Evolutionary conservation across 2,113 vertebrate genomes (phyloP).

Genomic region (Tamias sibiricus): DNA sequence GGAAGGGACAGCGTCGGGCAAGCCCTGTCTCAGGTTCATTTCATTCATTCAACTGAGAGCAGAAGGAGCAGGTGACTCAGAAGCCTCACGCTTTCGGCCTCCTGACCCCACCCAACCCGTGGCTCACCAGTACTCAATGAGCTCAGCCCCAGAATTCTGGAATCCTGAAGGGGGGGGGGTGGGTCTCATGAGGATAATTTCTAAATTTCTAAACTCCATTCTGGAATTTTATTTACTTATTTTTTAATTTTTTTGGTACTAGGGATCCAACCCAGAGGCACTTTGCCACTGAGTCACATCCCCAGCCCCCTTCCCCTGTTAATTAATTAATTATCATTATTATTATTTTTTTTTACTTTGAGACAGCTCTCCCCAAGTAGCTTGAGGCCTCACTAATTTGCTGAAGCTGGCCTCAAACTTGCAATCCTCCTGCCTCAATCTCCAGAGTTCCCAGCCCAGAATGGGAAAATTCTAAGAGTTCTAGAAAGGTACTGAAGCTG

Average conservation of each 20-base stretch:
- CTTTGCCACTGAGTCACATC: no score
- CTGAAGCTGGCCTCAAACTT: no score
- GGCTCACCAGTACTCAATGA: background rate
- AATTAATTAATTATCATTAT: no score
- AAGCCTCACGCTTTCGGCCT: background rate
- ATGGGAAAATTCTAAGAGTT: background rate
- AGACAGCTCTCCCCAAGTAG: no score
- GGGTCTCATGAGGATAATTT: background rate
- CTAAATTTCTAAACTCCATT: background rate
- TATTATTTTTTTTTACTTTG: no score
- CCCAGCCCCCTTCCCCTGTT: no score
- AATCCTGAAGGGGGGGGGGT: background rate
- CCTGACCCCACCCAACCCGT: background rate
- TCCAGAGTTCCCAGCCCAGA: no score
- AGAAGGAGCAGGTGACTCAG: background rate
- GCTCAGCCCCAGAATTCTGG: background rate
- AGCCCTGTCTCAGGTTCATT: background rate
- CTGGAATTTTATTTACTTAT: no score
- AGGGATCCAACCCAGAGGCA: no score
- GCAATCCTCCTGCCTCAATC: no score
- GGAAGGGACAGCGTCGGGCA: background rate
- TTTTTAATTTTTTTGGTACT: no score
- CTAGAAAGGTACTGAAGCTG: background rate
- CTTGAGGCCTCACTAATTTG: no score
- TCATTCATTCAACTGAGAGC: background rate